A percentile compares a stretch with the other conserved stretches of the same genome.
Evolutionary conservation across 1,140 invertebrate species (phyloP).

Genomic region (Lordiphosa mommai): DNA sequence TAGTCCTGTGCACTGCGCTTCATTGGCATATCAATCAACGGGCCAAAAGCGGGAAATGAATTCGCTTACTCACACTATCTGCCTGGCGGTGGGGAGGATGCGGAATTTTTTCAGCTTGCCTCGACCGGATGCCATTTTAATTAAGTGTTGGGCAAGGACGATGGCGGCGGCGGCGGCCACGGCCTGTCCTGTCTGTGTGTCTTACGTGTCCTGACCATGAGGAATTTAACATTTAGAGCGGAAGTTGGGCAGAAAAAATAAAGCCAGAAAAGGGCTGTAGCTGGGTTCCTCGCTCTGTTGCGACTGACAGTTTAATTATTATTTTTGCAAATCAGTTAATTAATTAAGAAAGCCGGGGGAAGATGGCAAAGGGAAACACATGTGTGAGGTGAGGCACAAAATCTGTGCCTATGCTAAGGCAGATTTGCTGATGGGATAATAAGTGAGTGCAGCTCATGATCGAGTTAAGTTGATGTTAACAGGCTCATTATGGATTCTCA

Average conservation of each 20-base stretch:
- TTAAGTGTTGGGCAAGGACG: conserved; percentile 60
- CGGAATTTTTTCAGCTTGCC: conserved; percentile 42
- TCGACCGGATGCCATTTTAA: conserved; percentile 69
- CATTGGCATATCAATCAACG: conserved; percentile 75
- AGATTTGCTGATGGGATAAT: too few relatives aligned
- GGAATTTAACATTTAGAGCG: conserved; percentile 61
- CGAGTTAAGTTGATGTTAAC: too few relatives aligned
- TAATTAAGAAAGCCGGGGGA: conserved; percentile 49
- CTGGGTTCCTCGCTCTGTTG: conserved; percentile 29
- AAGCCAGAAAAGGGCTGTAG: conserved; percentile 11
- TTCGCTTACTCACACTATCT: conserved; percentile 64
- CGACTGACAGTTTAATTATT: conserved; percentile 68
- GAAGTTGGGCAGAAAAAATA: conserved; percentile 22
- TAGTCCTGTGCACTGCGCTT: conserved; percentile 32
- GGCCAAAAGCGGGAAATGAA: conserved; percentile 67
- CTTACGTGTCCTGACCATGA: conserved; percentile 37
- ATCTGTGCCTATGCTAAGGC: too few relatives aligned
- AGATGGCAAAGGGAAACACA: not conserved
- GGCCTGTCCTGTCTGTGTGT: conserved; percentile 28
- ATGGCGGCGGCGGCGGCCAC: conserved; percentile 3
- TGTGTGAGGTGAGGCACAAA: not conserved
- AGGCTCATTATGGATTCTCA: too few relatives aligned
- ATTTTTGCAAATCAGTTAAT: conserved; percentile 67
- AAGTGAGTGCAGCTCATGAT: too few relatives aligned
- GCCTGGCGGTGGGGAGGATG: conserved; percentile 11